A percentile compares a stretch with the other conserved stretches of the same genome.
Evolutionary conservation across 2,888 invertebrate species (phyloP).

Genomic region (Phyto melanocephala): DNA sequence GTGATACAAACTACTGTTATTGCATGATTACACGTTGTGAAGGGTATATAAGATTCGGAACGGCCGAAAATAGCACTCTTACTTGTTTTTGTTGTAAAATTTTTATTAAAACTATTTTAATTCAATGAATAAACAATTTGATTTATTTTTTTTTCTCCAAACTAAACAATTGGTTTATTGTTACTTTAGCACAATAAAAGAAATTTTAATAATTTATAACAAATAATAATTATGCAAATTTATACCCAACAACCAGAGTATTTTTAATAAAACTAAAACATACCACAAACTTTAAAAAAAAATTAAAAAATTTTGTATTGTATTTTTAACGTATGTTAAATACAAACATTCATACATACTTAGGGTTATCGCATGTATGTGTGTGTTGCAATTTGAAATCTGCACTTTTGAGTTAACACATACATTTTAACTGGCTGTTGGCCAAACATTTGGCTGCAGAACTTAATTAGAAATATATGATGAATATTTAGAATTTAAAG

Average conservation of each 20-base stretch:
- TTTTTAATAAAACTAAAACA: no score
- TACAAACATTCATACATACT: neutral
- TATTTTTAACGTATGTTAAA: neutral
- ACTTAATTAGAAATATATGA: constrained; percentile 34
- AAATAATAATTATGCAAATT: no score
- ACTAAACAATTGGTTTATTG: neutral
- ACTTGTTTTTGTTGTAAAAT: neutral
- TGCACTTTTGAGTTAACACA: no score
- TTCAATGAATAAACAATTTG: constrained; percentile 36
- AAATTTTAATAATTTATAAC: neutral
- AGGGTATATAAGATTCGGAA: no score
- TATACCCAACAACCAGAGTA: no score
- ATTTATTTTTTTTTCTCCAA: neutral
- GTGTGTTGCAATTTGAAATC: neutral
- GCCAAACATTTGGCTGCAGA: constrained; percentile 28
- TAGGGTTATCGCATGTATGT: neutral
- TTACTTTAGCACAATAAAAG: constrained; percentile 13
- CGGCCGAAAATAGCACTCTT: no score
- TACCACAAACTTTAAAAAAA: constrained; percentile 13
- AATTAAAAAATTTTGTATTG: constrained; percentile 20
- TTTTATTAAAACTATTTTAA: constrained; percentile 19
- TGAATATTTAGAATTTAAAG: neutral
- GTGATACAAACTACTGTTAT: no score
- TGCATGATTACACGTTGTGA: no score
- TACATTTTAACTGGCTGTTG: constrained; percentile 32